phyloP scores from a whole-genome alignment of 1,140 invertebrate species.

The Micrasema minimum region DNA sequence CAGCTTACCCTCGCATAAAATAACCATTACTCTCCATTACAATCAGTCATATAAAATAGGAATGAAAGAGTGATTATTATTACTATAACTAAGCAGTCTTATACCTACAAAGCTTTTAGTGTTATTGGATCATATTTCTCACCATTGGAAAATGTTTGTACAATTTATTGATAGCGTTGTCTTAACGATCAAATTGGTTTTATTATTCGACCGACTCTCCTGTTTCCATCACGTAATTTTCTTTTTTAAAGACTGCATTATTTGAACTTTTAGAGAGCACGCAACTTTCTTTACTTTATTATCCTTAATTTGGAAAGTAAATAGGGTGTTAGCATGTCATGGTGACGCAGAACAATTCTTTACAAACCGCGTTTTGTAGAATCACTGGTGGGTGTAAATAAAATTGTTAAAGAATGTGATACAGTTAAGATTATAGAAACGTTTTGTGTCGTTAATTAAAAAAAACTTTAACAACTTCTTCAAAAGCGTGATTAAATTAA shows the following conservation, averaged over 20 bases:
- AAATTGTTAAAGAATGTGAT: no score
- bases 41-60: not conserved
- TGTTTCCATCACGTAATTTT: slow-evolving; percentile 1
- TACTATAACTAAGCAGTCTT: not conserved
- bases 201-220: slow-evolving; percentile 24
- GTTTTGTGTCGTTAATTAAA: no score
- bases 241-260: slow-evolving; percentile 41
- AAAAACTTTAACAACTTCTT: no score
- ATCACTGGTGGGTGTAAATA: no score
- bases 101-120: not conserved
- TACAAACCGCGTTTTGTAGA: no score
- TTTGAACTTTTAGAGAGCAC: slow-evolving; percentile 46
- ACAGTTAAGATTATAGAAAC: no score
- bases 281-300: slow-evolving; percentile 44
- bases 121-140: slow-evolving; percentile 5
- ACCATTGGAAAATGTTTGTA: not conserved
- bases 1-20: no score
- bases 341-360: not conserved
- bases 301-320: slow-evolving; percentile 39
- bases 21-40: not conserved
- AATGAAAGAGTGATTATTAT: not conserved
- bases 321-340: slow-evolving; percentile 44
- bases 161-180: slow-evolving; percentile 25
- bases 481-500: no score
- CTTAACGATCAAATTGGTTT: slow-evolving; percentile 20